Evolutionary conservation across 2,113 vertebrate genomes (phyloP), one percentile per base, ranked within the genome.

Genomic region (Tragelaphus imberbis): DNA sequence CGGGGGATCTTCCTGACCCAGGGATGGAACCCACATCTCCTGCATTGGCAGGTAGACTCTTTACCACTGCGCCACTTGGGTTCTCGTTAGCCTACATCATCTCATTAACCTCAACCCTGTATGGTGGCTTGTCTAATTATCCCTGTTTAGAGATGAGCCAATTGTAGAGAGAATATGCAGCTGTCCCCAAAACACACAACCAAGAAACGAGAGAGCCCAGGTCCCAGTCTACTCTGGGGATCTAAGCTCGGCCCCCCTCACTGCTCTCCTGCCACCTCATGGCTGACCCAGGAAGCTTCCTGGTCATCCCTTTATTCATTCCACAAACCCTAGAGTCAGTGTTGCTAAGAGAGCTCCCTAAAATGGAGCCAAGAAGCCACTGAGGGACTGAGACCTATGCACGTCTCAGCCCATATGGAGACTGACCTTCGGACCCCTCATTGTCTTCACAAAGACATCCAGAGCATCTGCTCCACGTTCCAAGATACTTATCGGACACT

Each of bases 191-290:
- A 88, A 27, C 90, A 44, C n/a, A n/a, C n/a, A 47, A 13, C 44
- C 23, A 30, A 47, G 77, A 94, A 84, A 61, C 1, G 17, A 58
- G 58, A 80, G 13, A 33, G 80, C 44, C 51, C 91, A 79, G 49
- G 33, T 53, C 33, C 49, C 51, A 7, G 14, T 21, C 84, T 55
- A 28, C 5, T 40, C n/a, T 11, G 27, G 49, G 56, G 8, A 14
- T 16, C 36, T 25, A 19, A 58, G 49, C 49, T 0, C 1, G 2
- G 27, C 2, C n/a, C 53, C 68, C 15, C 21, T 68, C 3, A 0
- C 36, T 16, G 11, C 58, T 58, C 19, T 58, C 36, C 75, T 3
- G 51, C 33, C 1, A 4, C 53, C 44, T 71, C 53, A 2, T 4
- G 16, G n/a, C 82, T 71, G n/a, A 56, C 40, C 87, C 40, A 58